Conservation (phyloP, 2,888 invertebrate species). For the Coelopa pilipes region DNA sequence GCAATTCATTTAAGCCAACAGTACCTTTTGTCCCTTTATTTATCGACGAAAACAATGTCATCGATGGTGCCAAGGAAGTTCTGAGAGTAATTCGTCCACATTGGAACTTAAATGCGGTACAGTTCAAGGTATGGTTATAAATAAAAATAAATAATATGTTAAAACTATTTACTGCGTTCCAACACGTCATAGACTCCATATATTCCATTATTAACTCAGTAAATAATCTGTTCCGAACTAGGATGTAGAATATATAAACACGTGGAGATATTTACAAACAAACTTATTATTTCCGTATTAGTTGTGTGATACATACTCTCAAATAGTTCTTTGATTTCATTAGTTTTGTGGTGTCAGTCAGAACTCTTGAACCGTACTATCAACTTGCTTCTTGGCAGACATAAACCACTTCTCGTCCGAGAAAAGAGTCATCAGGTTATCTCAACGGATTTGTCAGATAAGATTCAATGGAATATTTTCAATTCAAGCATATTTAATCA, state of each 20-base stretch:
- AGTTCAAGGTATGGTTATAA: conserved; percentile 74
- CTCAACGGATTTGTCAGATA: conserved; percentile 22
- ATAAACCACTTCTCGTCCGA: no score
- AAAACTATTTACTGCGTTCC: not conserved
- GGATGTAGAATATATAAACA: no score
- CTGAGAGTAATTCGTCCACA: conserved; percentile 76
- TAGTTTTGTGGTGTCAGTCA: not conserved
- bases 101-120: conserved; percentile 75
- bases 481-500: not conserved
- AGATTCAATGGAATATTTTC: conserved; percentile 20
- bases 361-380: not conserved
- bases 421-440: conserved; percentile 20
- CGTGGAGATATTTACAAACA: no score
- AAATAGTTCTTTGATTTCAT: not conserved
- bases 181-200: no score
- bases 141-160: not conserved
- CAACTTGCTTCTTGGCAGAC: no score
- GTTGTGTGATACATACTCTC: no score
- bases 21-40: conserved; percentile 69
- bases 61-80: conserved; percentile 75
- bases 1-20: conserved; percentile 15
- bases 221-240: no score
- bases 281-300: no score
- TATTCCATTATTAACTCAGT: no score
- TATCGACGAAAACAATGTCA: conserved; percentile 75